A percentile compares a stretch with the other conserved stretches of the same genome.
These are phyloP conservation scores for Mesembrinibis cayennensis DNA, from an alignment of 2,113 vertebrate genomes.

Conservation along the genomic window DNA sequence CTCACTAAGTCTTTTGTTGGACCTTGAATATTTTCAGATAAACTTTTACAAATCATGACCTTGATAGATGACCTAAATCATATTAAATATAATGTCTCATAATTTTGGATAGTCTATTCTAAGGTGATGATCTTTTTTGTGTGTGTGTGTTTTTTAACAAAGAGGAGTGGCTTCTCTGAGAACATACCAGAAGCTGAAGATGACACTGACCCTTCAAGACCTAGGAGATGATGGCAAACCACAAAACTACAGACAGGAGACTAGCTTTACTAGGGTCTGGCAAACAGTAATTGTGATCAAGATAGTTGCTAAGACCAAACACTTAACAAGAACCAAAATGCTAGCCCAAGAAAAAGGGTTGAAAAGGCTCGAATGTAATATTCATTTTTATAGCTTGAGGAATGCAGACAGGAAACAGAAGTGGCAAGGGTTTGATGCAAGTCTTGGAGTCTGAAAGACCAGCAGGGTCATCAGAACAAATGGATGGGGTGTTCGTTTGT, in stretches of 20 bases:
- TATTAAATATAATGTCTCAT: not conserved
- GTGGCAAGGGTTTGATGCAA: not conserved
- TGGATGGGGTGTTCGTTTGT: not conserved
- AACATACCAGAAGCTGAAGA: not conserved
- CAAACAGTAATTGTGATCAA: not conserved
- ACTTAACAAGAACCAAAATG: not conserved
- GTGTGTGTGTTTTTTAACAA: not conserved
- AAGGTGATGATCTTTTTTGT: not conserved
- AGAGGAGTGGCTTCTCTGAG: not conserved
- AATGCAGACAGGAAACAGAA: not conserved
- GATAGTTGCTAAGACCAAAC: not conserved
- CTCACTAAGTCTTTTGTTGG: not conserved
- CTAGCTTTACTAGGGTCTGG: not conserved
- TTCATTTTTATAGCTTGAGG: not conserved
- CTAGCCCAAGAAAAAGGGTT: not conserved
- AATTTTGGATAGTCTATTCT: not conserved
- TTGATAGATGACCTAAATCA: not conserved
- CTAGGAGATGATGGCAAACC: not conserved
- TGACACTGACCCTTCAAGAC: not conserved
- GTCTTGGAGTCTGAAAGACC: not conserved
- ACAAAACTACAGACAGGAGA: not conserved
- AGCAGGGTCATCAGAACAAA: not conserved
- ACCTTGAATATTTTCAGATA: not conserved
- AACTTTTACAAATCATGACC: not conserved
- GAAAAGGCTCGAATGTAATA: not conserved